phyloP scores from a whole-genome alignment of 1,140 invertebrate genomes.

The Zaprionus taronus region DNA sequence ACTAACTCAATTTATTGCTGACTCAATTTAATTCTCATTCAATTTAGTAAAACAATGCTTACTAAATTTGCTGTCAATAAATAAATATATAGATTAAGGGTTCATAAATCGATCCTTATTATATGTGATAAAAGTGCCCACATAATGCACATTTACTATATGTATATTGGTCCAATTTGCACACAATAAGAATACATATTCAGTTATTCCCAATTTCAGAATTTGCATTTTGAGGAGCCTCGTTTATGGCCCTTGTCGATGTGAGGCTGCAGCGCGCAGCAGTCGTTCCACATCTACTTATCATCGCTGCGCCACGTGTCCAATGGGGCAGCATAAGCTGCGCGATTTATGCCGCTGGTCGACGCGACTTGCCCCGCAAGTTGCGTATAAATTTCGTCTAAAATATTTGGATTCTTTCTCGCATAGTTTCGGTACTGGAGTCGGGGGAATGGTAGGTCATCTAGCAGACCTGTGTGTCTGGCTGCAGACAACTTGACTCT shows the following conservation, averaged over 20 bases:
- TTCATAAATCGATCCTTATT: neutral
- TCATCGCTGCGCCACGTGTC: conserved; percentile 33
- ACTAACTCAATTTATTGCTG: too few relatives aligned
- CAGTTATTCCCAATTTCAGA: neutral
- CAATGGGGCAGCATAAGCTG: conserved; percentile 42
- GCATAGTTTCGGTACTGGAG: conserved; percentile 13
- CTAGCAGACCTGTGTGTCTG: conserved; percentile 23
- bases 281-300: conserved; percentile 7
- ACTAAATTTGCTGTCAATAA: neutral
- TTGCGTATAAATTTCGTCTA: conserved; percentile 66
- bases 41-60: too few relatives aligned
- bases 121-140: neutral
- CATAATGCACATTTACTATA: neutral
- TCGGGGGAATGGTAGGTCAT: neutral
- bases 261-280: neutral
- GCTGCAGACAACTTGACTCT: conserved; percentile 71
- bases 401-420: conserved; percentile 68
- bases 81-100: neutral
- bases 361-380: conserved; percentile 21
- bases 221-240: neutral
- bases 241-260: neutral
- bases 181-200: conserved; percentile 1
- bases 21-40: too few relatives aligned
- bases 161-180: neutral
- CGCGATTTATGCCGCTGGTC: conserved; percentile 39